Evolutionary conservation across 2,888 invertebrate species (phyloP).

Genomic region (Merodon equestris): DNA sequence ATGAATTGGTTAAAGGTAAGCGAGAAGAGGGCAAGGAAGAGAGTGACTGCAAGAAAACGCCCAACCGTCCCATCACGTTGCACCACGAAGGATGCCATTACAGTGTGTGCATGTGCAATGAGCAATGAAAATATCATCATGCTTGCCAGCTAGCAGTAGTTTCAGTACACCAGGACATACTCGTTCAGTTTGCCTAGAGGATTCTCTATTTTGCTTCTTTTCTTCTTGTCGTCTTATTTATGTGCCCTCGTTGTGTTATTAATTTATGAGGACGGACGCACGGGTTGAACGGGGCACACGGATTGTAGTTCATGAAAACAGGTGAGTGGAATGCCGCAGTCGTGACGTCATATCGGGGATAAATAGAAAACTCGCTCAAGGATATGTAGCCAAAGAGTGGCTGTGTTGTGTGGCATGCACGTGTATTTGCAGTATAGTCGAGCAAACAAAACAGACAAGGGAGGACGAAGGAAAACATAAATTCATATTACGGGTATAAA

Average conservation of each 20-base stretch:
- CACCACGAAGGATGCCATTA: no score
- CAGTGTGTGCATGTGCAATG: constrained; percentile 8
- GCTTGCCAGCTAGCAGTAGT: no score
- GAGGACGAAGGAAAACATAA: constrained; percentile 10
- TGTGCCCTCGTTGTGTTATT: constrained; percentile 51
- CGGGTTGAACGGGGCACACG: constrained; percentile 3
- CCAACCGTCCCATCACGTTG: background rate
- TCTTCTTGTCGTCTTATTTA: constrained; percentile 20
- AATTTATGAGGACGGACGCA: constrained; percentile 28
- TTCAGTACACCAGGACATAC: constrained; percentile 13
- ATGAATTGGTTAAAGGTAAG: no score
- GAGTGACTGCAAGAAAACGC: background rate
- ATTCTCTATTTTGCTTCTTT: constrained; percentile 22
- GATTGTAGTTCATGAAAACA: constrained; percentile 50
- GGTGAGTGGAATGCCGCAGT: constrained; percentile 53
- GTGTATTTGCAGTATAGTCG: background rate
- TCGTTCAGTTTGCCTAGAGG: constrained; percentile 38
- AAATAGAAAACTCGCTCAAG: constrained; percentile 34
- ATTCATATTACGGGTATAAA: constrained; percentile 18
- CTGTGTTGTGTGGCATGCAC: no score
- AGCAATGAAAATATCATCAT: no score
- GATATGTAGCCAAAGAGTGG: constrained; percentile 4
- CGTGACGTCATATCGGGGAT: constrained; percentile 47
- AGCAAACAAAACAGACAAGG: constrained; percentile 1
- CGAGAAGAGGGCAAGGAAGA: background rate